A percentile compares a stretch with the other conserved stretches of the same genome.
Conservation (phyloP, 2,113 vertebrate species). For the Takifugu flavidus region DNA sequence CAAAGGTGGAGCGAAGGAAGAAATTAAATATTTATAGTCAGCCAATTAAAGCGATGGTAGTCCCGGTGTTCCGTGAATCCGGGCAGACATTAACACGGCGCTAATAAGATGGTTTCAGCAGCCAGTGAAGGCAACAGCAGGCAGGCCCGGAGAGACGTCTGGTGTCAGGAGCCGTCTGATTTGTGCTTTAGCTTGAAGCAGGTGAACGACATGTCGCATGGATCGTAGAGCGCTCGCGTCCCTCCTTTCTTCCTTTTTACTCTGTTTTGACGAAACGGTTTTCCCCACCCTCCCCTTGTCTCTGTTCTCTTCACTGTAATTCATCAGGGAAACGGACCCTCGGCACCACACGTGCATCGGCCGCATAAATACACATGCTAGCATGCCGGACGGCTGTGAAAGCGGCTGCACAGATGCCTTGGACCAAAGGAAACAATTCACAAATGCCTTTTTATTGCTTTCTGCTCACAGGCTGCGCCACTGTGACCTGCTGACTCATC, state of each 20-base stretch:
- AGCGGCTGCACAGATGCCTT: neutral
- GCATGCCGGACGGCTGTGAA: neutral
- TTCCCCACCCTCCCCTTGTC: conserved; percentile 34
- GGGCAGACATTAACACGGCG: conserved; percentile 47
- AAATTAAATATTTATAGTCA: conserved; percentile 65
- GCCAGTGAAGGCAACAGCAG: conserved; percentile 25
- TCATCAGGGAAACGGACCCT: conserved; percentile 49
- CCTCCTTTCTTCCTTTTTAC: conserved; percentile 4
- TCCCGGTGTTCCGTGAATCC: conserved; percentile 54
- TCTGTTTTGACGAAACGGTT: neutral
- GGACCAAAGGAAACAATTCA: neutral
- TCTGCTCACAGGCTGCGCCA: neutral
- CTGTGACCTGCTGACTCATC: conserved; percentile 56
- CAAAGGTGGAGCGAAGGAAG: conserved; percentile 55
- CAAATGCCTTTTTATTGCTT: conserved; percentile 2
- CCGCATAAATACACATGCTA: neutral
- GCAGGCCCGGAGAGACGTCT: conserved; percentile 6
- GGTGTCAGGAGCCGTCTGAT: neutral
- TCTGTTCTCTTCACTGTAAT: conserved; percentile 48
- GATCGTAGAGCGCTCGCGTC: neutral
- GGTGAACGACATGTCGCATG: no score
- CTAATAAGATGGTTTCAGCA: conserved; percentile 62
- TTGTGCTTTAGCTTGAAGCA: neutral
- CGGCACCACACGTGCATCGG: neutral
- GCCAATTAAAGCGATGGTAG: conserved; percentile 63